Conservation (phyloP, 2,113 vertebrate genomes). For the Gopherus flavomarginatus region DNA sequence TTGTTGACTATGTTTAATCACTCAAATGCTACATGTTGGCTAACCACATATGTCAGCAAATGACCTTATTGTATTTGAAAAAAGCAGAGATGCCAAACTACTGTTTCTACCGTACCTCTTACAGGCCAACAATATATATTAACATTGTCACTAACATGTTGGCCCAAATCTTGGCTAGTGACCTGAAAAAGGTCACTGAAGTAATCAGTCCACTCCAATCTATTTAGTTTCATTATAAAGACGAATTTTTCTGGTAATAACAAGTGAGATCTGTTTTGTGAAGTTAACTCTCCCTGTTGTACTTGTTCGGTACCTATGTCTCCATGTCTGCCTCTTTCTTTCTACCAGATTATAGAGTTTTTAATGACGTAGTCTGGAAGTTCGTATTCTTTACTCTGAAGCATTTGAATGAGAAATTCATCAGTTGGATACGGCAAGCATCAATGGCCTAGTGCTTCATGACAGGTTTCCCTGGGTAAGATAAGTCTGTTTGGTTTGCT, state of each 20-base stretch:
- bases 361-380: background rate
- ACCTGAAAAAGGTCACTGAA: background rate
- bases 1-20: background rate
- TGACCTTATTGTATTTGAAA: background rate
- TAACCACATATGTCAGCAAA: background rate
- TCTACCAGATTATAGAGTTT: background rate
- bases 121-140: background rate
- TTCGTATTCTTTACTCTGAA: background rate
- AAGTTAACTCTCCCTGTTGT: background rate
- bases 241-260: background rate
- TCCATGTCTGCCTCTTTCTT: background rate
- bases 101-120: background rate
- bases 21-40: background rate
- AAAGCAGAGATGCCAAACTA: background rate
- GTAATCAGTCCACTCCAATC: background rate
- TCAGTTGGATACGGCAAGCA: background rate
- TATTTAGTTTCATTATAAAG: background rate
- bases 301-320: background rate
- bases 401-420: background rate
- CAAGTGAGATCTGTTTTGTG: constrained; percentile 2
- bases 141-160: background rate
- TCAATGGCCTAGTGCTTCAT: background rate
- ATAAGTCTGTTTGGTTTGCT: background rate
- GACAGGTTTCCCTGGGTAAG: background rate
- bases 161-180: background rate